Evolutionary conservation across 2,888 invertebrate species (phyloP).

Genomic region (Allacma fusca): DNA sequence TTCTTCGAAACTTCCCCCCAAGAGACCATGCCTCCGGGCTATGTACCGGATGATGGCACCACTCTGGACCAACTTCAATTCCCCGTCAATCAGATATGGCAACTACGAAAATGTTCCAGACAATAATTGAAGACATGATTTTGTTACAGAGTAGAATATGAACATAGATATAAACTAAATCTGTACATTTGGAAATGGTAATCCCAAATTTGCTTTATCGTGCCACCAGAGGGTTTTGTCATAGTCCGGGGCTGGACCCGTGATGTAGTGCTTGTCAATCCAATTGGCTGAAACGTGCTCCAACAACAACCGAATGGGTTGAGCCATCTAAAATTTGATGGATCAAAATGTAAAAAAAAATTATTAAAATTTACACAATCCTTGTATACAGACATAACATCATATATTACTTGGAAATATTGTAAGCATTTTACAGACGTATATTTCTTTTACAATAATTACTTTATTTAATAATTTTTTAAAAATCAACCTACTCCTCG

Average conservation of each 20-base stretch:
- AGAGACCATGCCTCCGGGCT: constrained; percentile 65
- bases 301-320: constrained; percentile 65
- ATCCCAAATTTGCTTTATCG: constrained; percentile 63
- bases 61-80: constrained; percentile 65
- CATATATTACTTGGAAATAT: background rate
- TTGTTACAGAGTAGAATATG: background rate
- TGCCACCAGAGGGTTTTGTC: constrained; percentile 64
- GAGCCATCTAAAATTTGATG: constrained; percentile 65
- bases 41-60: constrained; percentile 66
- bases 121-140: background rate
- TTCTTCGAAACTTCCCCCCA: constrained; percentile 64
- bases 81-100: constrained; percentile 66
- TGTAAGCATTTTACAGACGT: too few species aligned
- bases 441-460: too few species aligned
- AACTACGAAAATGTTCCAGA: constrained; percentile 62
- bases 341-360: too few species aligned
- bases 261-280: constrained; percentile 65
- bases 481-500: constrained; percentile 35
- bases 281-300: constrained; percentile 65
- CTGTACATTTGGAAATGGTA: constrained; percentile 66
- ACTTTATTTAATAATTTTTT: too few species aligned
- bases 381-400: background rate
- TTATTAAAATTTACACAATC: constrained; percentile 30
- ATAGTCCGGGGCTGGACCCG: constrained; percentile 65
- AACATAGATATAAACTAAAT: too few species aligned